These are phyloP conservation scores for Troides oblongomaculatus DNA, from an alignment of 2,888 invertebrate species.

Conservation along the genomic window DNA sequence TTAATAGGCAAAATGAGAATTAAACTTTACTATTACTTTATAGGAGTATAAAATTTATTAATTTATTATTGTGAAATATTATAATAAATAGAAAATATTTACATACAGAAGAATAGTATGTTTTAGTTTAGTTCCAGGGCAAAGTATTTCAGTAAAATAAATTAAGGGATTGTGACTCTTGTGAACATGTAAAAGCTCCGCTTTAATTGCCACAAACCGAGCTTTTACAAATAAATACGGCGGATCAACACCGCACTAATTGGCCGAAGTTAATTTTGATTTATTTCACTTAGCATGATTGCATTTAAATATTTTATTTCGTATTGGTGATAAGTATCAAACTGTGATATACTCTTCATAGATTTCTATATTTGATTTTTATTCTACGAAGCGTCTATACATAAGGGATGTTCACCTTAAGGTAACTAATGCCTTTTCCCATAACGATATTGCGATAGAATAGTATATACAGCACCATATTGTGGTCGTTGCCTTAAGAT, in stretches of 20 bases:
- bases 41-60: too few relatives aligned
- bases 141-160: background rate
- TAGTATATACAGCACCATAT: too few relatives aligned
- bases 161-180: background rate
- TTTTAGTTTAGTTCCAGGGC: background rate
- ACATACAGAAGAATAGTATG: background rate
- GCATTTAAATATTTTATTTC: slow-evolving; percentile 2
- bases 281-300: slow-evolving; percentile 7
- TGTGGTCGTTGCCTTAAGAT: too few relatives aligned
- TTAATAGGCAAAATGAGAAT: too few relatives aligned
- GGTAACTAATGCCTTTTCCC: too few relatives aligned
- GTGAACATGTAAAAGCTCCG: slow-evolving; percentile 28
- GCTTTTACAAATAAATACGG: slow-evolving; percentile 39
- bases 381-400: background rate
- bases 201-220: slow-evolving; percentile 32
- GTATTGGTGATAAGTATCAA: too few relatives aligned
- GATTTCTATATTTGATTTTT: background rate
- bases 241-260: slow-evolving; percentile 41
- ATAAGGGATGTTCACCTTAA: too few relatives aligned
- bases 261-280: slow-evolving; percentile 34
- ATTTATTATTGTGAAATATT: too few relatives aligned
- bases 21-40: too few relatives aligned
- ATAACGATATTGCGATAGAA: too few relatives aligned
- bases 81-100: background rate
- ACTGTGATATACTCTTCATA: background rate